phyloP scores from a whole-genome alignment of 2,797 vertebrate genomes.

The Pterois miles region DNA sequence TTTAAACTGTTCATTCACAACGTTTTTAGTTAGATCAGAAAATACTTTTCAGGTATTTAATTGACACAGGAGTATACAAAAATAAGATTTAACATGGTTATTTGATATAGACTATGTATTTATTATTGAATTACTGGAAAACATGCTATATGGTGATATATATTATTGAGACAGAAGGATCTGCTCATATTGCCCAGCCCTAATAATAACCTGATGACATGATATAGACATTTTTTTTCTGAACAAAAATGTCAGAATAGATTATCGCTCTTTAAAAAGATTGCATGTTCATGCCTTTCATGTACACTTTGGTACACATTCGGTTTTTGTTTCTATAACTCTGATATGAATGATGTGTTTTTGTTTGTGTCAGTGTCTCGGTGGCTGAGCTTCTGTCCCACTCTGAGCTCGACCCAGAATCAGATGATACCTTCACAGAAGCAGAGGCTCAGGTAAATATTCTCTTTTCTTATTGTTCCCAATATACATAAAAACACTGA shows the following conservation, averaged over 20 bases:
- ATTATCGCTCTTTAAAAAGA: background rate
- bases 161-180: background rate
- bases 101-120: background rate
- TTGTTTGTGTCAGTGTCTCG: slow-evolving; percentile 79
- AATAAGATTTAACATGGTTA: background rate
- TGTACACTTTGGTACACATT: background rate
- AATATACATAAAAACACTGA: background rate
- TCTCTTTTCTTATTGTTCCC: background rate
- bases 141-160: background rate
- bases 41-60: background rate
- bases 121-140: background rate
- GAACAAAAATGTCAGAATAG: background rate
- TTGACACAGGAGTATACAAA: too few species aligned
- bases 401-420: slow-evolving; percentile 87
- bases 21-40: background rate
- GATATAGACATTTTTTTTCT: background rate
- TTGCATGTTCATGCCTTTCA: background rate
- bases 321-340: background rate
- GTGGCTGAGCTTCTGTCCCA: slow-evolving; percentile 86
- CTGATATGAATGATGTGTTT: background rate
- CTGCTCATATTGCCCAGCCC: background rate
- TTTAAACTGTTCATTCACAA: background rate
- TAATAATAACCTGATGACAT: background rate
- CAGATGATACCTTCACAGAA: slow-evolving; percentile 85
- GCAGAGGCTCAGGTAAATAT: slow-evolving; percentile 86